Base-by-base conservation (phyloP, 2,113 vertebrate species). In the Seriola dumerili region DNA sequence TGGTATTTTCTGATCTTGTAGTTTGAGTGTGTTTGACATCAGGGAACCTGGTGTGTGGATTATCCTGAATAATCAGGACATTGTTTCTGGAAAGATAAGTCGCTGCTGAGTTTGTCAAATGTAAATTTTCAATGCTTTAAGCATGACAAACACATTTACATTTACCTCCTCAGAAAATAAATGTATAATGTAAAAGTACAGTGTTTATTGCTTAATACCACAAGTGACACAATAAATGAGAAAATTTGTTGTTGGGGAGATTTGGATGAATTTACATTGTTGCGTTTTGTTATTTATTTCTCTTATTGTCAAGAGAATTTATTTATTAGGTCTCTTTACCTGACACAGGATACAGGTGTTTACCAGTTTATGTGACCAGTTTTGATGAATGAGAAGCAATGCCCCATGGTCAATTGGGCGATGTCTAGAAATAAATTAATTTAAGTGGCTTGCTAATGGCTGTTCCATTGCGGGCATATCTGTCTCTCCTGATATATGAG, bases 401-500 rank as follows among this genome's bases (percentile, higher is more conserved):
- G 34, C n/a, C 23, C 8, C 10, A 46, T 29, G n/a, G 66, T 50
- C 44, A 70, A 48, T 70, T 72, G 50, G 68, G 5, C 59, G 52
- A 72, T 59, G 62, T 52, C 5, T 61, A 54, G 77, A 80, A 80
- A 14, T 55, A 80, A 25, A 83, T 78, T 25, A 64, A 3, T 75
- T 69, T 44, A 61, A 73, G 19, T 82, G 40, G 32, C 72, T 10
- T 19, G 50, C 23, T 80, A 58, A 76, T 76, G 34, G 48, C 44
- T 78, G 42, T 61, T 73, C 64, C 42, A 42, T 78, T 0, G 17
- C 55, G 17, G 73, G 34, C 44, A 44, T 42, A 48, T 87, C 71
- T 89, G 87, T 81, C 80, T 72, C 44, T 64, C 13, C 69, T 78
- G 67, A 74, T 89, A 72, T 79, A 34, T 87, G 73, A 84, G 8